phyloP scores from a whole-genome alignment of 2,888 invertebrate species.

The Argynnis bischoffii region DNA sequence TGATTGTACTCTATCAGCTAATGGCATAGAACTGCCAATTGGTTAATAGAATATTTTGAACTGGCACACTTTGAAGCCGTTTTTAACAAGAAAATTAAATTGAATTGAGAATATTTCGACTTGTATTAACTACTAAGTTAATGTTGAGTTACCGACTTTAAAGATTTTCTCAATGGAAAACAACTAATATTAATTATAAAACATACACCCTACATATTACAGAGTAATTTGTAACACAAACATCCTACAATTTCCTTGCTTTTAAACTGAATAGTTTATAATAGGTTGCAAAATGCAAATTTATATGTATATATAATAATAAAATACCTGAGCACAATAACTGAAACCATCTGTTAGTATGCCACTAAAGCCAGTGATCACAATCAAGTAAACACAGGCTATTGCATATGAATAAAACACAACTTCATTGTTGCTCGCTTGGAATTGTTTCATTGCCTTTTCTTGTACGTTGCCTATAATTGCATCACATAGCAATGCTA shows the following conservation, averaged over 20 bases:
- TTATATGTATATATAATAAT: background rate
- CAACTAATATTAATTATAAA: too few relatives aligned
- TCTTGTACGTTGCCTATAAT: constrained; percentile 98
- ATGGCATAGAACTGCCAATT: too few relatives aligned
- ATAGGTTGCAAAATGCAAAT: background rate
- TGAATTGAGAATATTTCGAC: too few relatives aligned
- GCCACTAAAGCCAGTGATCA: constrained; percentile 87
- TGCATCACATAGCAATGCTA: constrained; percentile 96
- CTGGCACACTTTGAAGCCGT: too few relatives aligned
- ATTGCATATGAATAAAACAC: constrained; percentile 93
- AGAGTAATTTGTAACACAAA: too few relatives aligned
- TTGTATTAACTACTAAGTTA: background rate
- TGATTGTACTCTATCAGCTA: too few relatives aligned
- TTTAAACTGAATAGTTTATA: too few relatives aligned
- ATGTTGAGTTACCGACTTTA: background rate
- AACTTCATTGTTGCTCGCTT: constrained; percentile 91
- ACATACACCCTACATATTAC: too few relatives aligned
- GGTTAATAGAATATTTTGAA: too few relatives aligned
- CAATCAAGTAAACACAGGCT: constrained; percentile 91
- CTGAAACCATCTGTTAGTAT: constrained; percentile 87
- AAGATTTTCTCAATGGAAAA: too few relatives aligned
- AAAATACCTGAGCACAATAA: constrained; percentile 88
- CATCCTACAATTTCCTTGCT: too few relatives aligned
- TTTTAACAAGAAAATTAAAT: too few relatives aligned
- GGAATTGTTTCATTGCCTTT: constrained; percentile 93